Evolutionary conservation across 2,113 vertebrate genomes (phyloP), one percentile per base, ranked within the genome.

Genomic region (Glareola pratincola): DNA sequence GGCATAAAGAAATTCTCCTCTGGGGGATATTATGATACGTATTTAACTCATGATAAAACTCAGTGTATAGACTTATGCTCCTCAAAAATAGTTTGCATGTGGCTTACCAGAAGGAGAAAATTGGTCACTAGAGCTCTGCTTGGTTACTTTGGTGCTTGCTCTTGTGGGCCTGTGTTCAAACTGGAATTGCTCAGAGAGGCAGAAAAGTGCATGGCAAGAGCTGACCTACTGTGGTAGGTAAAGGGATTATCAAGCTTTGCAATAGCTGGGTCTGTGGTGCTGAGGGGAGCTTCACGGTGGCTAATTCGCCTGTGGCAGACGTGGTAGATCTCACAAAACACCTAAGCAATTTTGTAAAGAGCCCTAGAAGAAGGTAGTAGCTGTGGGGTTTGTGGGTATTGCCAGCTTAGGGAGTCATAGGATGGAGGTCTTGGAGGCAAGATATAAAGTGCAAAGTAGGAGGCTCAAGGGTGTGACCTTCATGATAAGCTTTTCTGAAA

Each of bases 261-360:
- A 39, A 2, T 5, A 78, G 21, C 66, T 78, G 79, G 29, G 15
- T 24, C 39, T 0, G 0, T 50, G 69, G 24, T 18, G 12, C 24
- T 56, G 39, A 60, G 41, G 47, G 30, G 26, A 85, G 24, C 17
- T 66, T 85, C 4, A 2, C 12, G 8, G 34, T 62, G 7, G 6
- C 23, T 57, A 2, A 89, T 67, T 62, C 74, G 12, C 39, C 62
- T 10, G 10, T 10, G 2, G 32, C 56, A 59, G 69, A 62, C 83
- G 23, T 34, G 2, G 6, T 10, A 63, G 41, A 45, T 48, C 41
- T 67, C 64, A 34, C 23, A 48, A 71, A 89, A 24, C 53, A 68
- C 24, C 4, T 1, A 8, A 73, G n/a, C 10, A 88, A 64, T 94
- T 88, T 88, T 81, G 22, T 66, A 20, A 60, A 64, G 26, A 88